Percentiles rank a stretch among this genome's conserved stretches.
Evolutionary conservation across 2,797 vertebrate species (phyloP).

Genomic region (Cossypha heuglini): DNA sequence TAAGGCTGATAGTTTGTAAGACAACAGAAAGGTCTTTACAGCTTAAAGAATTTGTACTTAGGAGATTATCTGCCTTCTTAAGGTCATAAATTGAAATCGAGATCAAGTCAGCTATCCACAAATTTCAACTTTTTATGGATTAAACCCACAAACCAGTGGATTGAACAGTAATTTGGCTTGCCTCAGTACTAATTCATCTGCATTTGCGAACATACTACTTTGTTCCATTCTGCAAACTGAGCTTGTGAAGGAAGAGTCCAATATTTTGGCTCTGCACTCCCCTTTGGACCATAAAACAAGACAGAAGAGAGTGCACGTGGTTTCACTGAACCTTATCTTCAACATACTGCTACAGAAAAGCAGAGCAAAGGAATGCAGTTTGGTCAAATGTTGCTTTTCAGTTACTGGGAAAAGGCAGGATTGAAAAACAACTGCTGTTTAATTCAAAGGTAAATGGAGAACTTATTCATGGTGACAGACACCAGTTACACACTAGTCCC

Average conservation of each 20-base stretch:
- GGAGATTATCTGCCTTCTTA: background rate
- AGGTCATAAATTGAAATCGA: background rate
- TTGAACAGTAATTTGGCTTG: background rate
- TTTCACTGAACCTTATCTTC: background rate
- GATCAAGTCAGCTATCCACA: background rate
- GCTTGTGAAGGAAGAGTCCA: background rate
- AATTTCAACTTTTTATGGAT: background rate
- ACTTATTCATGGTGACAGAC: background rate
- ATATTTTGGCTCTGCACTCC: background rate
- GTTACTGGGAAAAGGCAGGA: background rate
- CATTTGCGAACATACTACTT: background rate
- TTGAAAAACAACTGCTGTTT: background rate
- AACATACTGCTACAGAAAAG: background rate
- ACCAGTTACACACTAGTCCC: background rate
- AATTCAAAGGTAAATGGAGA: background rate
- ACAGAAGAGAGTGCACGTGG: background rate
- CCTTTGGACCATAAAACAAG: background rate
- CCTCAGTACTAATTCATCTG: background rate
- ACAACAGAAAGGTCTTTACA: background rate
- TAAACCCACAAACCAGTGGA: background rate
- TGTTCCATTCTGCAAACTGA: background rate
- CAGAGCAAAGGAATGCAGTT: background rate
- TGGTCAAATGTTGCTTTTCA: background rate
- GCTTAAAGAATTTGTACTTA: background rate
- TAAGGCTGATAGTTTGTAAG: background rate